phyloP scores from a whole-genome alignment of 2,113 vertebrate species.

The Scartelaos histophorus region DNA sequence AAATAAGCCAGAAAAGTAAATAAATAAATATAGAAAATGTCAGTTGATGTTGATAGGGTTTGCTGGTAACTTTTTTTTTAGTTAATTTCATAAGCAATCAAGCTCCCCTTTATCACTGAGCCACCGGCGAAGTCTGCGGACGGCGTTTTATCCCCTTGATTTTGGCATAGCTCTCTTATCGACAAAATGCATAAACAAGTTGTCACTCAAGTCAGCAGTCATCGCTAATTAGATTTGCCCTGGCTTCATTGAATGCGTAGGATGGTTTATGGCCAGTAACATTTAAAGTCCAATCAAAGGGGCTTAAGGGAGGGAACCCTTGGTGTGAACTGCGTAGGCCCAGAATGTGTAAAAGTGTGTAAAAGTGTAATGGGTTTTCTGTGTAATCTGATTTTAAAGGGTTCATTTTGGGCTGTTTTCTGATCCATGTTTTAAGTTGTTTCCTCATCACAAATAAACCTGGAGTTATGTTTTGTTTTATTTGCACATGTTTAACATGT shows the following conservation, averaged over 20 bases:
- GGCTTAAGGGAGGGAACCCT: not conserved
- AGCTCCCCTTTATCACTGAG: conserved; percentile 45
- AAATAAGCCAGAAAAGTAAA: conserved; percentile 9
- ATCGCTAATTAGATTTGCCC: conserved; percentile 57
- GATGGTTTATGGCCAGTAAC: conserved; percentile 40
- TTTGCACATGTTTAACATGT: too few relatives aligned
- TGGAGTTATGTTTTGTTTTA: too few relatives aligned
- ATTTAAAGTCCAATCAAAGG: conserved; percentile 52
- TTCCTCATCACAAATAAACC: too few relatives aligned
- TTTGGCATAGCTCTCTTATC: conserved; percentile 58
- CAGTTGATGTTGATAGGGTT: conserved; percentile 35
- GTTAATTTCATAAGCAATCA: conserved; percentile 46
- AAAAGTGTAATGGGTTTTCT: conserved; percentile 11
- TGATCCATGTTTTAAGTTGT: too few relatives aligned
- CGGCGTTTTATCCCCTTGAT: conserved; percentile 49
- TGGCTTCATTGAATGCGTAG: conserved; percentile 50
- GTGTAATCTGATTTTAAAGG: conserved; percentile 27
- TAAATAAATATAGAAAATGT: conserved; percentile 4
- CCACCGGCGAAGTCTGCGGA: conserved; percentile 30
- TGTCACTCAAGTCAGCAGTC: conserved; percentile 67
- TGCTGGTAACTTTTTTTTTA: conserved; percentile 25
- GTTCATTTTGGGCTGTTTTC: too few relatives aligned
- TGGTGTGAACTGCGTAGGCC: conserved; percentile 5
- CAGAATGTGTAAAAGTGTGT: conserved; percentile 16
- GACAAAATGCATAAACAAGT: conserved; percentile 60